Base-by-base conservation (phyloP, 2,113 vertebrate species). In the Bufo bufo region DNA sequence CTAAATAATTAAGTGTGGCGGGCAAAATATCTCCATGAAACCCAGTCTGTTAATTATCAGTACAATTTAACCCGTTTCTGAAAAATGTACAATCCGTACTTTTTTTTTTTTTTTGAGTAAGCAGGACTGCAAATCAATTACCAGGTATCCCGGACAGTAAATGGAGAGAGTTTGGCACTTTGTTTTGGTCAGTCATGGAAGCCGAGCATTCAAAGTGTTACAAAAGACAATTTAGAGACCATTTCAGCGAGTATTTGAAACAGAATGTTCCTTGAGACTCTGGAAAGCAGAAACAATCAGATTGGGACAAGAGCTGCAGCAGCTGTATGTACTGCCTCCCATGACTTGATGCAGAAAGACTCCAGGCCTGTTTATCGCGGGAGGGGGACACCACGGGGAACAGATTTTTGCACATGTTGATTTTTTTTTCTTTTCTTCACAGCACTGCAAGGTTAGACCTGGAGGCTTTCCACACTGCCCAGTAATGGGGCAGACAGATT, bases 341-440 rank as follows among this genome's bases (percentile, higher is more conserved):
- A 93, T 89, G 89, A 94, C 90, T 94, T 91, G 93, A 93, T 90
- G 91, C 91, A 93, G 90, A 93, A 94, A 94, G 91, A 92, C 92
- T 93, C 91, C 91, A 93, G 89, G 93, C 90, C 86, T 90, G 92
- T 91, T 91, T 93, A 88, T 86, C 93, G 69, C 86, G 91, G 92
- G 89, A 90, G 89, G 91, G 19, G 88, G 89, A 82, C 91, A 91
- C 89, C 89, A 75, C 86, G 85, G 91, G 92, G 89, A 90, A 87
- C 88, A 91, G 90, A 90, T 92, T 93, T 92, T 91, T 90, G 90
- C 86, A 92, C 87, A 90, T 90, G 90, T 80, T 88, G 89, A 81
- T 65, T 91, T 90, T 20, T 52, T 58, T 86, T 89, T 91, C 84
- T 90, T 79, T n/a, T 58, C 54, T n/a, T 61, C 84, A 86, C 14